phyloP scores from a whole-genome alignment of 2,113 vertebrate species.

The Cyanoderma ruficeps region DNA sequence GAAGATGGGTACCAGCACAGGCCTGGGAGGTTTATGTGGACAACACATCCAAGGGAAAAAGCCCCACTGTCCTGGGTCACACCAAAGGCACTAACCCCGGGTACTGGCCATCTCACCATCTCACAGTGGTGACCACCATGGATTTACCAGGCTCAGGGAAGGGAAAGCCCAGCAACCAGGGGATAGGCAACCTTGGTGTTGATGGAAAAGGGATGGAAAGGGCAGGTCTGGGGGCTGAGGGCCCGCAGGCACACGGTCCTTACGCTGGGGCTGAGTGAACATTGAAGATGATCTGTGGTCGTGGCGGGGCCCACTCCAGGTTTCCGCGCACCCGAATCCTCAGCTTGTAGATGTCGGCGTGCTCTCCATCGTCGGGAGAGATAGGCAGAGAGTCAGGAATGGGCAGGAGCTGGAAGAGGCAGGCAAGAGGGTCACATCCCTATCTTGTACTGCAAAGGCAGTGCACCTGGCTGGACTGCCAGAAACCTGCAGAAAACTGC shows the following conservation, averaged over 20 bases:
- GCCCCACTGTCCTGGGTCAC: neutral
- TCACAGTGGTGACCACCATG: rapidly evolving
- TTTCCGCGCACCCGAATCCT: slow-evolving; percentile 96
- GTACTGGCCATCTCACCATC: neutral
- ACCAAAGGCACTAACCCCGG: neutral
- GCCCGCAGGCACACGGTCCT: neutral
- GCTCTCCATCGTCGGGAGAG: slow-evolving; percentile 94
- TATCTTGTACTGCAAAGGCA: neutral
- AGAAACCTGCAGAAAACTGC: neutral
- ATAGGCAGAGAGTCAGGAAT: slow-evolving; percentile 95
- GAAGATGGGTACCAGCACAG: neutral
- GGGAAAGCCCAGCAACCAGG: neutral
- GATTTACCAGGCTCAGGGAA: neutral
- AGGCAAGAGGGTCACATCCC: neutral
- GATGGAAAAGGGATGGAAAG: neutral
- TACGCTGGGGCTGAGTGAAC: slow-evolving; percentile 92
- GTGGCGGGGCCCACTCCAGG: slow-evolving; percentile 94
- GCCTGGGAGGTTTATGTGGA: neutral
- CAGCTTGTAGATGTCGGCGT: slow-evolving; percentile 94
- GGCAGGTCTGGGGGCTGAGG: neutral
- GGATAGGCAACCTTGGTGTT: neutral
- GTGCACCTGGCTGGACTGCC: neutral
- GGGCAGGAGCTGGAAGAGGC: slow-evolving; percentile 84
- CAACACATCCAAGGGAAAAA: neutral
- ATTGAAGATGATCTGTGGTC: slow-evolving; percentile 98